These are phyloP conservation scores for Noctilio leporinus DNA, from an alignment of 2,113 vertebrate species.

Conservation along the genomic window DNA sequence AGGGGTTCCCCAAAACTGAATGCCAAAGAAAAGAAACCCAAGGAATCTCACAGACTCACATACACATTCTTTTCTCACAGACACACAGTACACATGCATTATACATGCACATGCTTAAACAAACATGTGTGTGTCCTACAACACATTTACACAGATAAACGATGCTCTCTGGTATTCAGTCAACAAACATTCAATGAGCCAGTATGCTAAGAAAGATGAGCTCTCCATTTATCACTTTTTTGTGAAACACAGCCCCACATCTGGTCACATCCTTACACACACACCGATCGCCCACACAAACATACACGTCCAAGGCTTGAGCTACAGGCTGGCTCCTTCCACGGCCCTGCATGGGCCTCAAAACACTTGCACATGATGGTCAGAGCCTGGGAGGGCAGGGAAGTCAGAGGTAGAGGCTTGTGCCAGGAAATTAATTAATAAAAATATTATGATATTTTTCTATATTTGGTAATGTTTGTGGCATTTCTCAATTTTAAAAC, in stretches of 20 bases:
- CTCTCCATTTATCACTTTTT: background rate
- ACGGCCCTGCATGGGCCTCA: background rate
- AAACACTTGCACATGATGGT: accelerated
- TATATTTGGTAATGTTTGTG: background rate
- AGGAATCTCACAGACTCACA: background rate
- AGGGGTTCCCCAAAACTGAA: background rate
- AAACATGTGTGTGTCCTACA: accelerated
- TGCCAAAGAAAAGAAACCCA: background rate
- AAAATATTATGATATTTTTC: background rate
- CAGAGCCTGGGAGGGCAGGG: background rate
- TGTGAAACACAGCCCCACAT: background rate
- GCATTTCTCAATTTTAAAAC: background rate
- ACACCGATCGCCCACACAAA: accelerated
- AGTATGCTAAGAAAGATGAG: accelerated
- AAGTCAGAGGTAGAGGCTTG: background rate
- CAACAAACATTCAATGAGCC: background rate
- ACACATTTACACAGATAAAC: background rate
- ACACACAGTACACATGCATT: accelerated
- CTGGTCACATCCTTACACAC: too few species aligned
- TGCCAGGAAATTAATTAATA: background rate
- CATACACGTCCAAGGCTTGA: background rate
- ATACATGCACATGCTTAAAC: accelerated
- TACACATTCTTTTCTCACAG: background rate
- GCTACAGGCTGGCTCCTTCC: background rate
- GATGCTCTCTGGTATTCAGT: background rate